Evolutionary conservation across 2,113 vertebrate species (phyloP).

Genomic region (Perca flavescens): DNA sequence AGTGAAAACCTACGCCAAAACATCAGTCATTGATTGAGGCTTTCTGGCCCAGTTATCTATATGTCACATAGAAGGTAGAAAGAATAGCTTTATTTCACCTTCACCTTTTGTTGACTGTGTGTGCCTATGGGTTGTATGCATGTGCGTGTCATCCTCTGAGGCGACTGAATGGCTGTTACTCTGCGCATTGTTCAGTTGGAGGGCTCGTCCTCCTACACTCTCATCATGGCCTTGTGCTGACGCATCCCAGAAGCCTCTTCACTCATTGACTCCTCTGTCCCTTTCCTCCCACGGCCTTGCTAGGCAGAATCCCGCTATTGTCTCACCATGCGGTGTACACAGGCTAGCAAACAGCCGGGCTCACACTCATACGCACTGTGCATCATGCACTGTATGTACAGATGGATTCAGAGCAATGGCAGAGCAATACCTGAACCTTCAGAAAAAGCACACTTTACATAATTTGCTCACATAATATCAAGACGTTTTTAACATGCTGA

Average conservation of each 20-base stretch:
- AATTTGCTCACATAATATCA: not conserved
- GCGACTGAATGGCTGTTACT: conserved; percentile 69
- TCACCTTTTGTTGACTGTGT: conserved; percentile 67
- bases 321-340: conserved; percentile 66
- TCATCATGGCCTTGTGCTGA: conserved; percentile 79
- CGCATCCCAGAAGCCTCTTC: conserved; percentile 84
- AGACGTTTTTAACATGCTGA: conserved; percentile 3
- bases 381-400: conserved; percentile 26
- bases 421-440: conserved; percentile 32
- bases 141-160: conserved; percentile 41
- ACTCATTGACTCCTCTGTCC: conserved; percentile 85
- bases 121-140: conserved; percentile 41
- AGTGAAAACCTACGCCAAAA: conserved; percentile 25
- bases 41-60: conserved; percentile 41
- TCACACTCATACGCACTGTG: conserved; percentile 26
- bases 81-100: conserved; percentile 68
- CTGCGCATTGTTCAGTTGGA: conserved; percentile 71
- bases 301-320: conserved; percentile 81
- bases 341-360: conserved; percentile 66
- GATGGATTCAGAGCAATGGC: conserved; percentile 16
- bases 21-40: conserved; percentile 32
- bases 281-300: conserved; percentile 80
- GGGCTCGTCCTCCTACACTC: conserved; percentile 78
- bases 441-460: not conserved
- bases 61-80: conserved; percentile 26